Evolutionary conservation across 1,140 invertebrate species (phyloP), one percentile per base, ranked within the genome.

Genomic region (Heterodera schachtii): DNA sequence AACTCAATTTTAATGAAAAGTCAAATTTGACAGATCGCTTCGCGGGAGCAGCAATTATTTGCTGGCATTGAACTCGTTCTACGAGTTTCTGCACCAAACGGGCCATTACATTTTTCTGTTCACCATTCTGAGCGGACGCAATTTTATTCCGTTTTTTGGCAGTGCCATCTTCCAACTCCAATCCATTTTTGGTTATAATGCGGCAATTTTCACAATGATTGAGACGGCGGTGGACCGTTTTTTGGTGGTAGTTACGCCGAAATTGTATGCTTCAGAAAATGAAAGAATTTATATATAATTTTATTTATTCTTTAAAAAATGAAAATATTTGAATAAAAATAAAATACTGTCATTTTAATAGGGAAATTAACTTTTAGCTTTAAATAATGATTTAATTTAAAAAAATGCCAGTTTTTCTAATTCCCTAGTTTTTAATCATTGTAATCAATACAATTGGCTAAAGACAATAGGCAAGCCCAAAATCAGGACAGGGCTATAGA

Each of bases 21-120:
- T 52, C 11, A 11, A 11, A 19, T 60, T 9, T 52, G 2, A 43
- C 52, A 78, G 77, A 46, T 31, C 64, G 4, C 60, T 78, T 19
- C 77, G 77, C 9, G 64, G 77, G 5, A 78, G 77, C 31, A 71
- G 70, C 64, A 81, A 81, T 60, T 81, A 81, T 76, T 67, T 81
- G 21, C 44, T 81, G 21, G 80, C 49, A 7, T 13, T 75, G 52
- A 64, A 75, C 41, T 81, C 80, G 3, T 70, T 81, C 46, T 81
- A 67, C 46, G 80, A 81, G 52, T 78, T 81, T 41, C 73, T 79
- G 44, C 80, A 81, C 57, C 80, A 81, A 76, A 69, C 80, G 13
- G 80, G 80, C 3, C 80, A 81, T 76, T 69, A 75, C 67, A 74
- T 81, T 31, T 73, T 74, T 9, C 47, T 81, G 13, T 81, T 64